phyloP scores from a whole-genome alignment of 1,140 invertebrate species.

The Diorhabda elongata region DNA sequence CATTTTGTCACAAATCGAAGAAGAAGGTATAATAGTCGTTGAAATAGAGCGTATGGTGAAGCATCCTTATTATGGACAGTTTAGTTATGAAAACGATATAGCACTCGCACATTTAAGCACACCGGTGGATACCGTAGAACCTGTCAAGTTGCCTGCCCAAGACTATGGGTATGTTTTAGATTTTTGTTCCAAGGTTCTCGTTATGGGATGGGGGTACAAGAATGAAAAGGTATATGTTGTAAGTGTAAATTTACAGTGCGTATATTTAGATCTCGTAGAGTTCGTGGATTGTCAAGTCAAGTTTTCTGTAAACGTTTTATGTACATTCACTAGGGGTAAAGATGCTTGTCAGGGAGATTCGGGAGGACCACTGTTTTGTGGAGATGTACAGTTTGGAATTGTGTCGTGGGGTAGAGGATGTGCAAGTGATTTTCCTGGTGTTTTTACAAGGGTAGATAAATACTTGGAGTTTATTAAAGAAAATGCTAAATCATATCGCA shows the following conservation, averaged over 20 bases:
- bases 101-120: background rate
- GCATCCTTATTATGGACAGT: background rate
- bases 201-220: background rate
- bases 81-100: background rate
- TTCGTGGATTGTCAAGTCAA: constrained; percentile 10
- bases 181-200: background rate
- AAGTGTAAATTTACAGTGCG: background rate
- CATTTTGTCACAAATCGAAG: no score
- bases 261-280: background rate
- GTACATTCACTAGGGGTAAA: constrained; percentile 5
- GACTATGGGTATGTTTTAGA: background rate
- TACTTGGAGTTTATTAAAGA: constrained; percentile 40
- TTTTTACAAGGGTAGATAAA: constrained; percentile 44
- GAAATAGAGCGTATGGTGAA: background rate
- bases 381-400: constrained; percentile 46
- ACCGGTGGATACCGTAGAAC: background rate
- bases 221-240: background rate
- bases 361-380: constrained; percentile 52
- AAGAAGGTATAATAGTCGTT: background rate
- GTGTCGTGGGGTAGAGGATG: constrained; percentile 50
- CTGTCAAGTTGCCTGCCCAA: background rate
- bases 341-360: constrained; percentile 47
- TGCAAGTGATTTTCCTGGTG: constrained; percentile 40
- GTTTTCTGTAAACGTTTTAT: background rate
- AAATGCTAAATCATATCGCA: background rate